Base-by-base conservation (phyloP, 2,888 invertebrate genomes). In the Tinea semifulvella region DNA sequence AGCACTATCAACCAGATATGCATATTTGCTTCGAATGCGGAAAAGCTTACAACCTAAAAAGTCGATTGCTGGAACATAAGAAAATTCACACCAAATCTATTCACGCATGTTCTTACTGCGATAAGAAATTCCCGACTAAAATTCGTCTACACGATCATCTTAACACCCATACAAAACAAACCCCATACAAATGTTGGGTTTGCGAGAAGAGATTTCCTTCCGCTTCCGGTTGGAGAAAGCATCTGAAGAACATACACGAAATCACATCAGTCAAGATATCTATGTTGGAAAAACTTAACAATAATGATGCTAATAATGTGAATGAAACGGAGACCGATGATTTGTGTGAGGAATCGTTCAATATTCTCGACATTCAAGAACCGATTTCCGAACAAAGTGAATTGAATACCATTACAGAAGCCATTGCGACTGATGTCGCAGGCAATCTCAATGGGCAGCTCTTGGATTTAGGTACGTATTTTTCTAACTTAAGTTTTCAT, bases 151-250 rank as follows among this genome's bases (percentile, higher is more conserved):
- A 75, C 56, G 82, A 85, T 58, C 86, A 87, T 54, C 61, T 82
- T 46, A 84, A 85, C 54, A 73, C 82, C 8, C 86, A 87, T 56
- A 83, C 82, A 0, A 84, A 84, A 2, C 65, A 67, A 39, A 69
- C 76, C 35, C 85, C 86, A 0, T 84, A 77, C 62, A 71, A 72
- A 36, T 87, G 87, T 58, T 70, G 72, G 17, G 70, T 70, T 44
- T 87, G 86, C 55, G 69, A 77, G 16, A 82, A 82, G 43, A 67
- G 76, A 0, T 86, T 86, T 56, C 77, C 83, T 25, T 79, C 73
- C 53, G 76, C 81, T 48, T 82, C 85, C 2, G 86, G 86, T 56
- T 84, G 81, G 71, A 59, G 68, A 49, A 87, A 86, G 56, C 87
- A 87, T 54, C 67, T 84, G 43, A 56, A 53, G 1, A 61, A 63